Conservation (phyloP, 2,797 vertebrate species). For the Darevskia nairensis region DNA sequence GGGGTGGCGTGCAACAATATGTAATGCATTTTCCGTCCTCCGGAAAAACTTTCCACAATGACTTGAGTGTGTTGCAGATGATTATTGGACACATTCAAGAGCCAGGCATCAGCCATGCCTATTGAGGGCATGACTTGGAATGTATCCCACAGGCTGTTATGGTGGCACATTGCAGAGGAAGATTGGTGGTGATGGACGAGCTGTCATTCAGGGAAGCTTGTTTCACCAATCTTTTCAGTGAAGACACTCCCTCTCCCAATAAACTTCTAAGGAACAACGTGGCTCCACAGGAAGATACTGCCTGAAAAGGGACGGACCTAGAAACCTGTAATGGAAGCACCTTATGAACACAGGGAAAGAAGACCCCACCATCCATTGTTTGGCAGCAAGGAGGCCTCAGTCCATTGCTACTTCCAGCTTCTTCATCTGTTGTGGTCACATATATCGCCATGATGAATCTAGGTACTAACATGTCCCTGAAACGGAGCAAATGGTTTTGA, state of each 20-base stretch:
- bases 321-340: constrained; percentile 39
- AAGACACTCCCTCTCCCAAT: background rate
- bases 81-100: background rate
- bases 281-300: constrained; percentile 43
- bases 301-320: constrained; percentile 6
- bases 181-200: background rate
- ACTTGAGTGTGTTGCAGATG: background rate
- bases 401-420: rapidly evolving
- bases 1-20: background rate
- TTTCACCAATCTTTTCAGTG: background rate
- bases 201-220: background rate
- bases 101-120: background rate
- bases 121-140: background rate
- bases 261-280: background rate
- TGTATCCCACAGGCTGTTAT: too few relatives aligned
- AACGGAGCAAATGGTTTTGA: background rate
- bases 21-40: background rate
- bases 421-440: rapidly evolving
- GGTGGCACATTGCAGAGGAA: background rate
- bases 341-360: background rate
- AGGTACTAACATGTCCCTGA: constrained; percentile 29
- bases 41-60: background rate
- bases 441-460: background rate
- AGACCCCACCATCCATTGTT: background rate
- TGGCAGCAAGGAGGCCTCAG: background rate